Percentiles rank a stretch among this genome's conserved stretches.
phyloP scores from a whole-genome alignment of 2,888 invertebrate genomes.

The Metacarcinus magister region DNA sequence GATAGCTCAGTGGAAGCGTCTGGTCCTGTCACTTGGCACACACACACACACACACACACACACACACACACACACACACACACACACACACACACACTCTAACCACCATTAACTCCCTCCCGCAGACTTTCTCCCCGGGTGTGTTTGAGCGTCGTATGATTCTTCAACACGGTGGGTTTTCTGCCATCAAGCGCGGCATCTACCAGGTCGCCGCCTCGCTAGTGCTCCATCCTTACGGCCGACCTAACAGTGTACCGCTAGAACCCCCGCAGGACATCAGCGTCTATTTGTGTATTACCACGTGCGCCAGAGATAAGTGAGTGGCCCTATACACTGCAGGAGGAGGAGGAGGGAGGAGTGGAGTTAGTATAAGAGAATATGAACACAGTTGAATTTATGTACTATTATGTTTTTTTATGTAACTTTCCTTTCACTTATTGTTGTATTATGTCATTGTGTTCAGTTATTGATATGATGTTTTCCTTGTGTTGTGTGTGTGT shows the following conservation, averaged over 20 bases:
- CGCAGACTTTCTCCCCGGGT: slow-evolving; percentile 79
- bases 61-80: not conserved
- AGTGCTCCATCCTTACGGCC: slow-evolving; percentile 67
- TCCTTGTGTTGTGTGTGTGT: not conserved
- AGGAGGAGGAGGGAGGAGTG: not conserved
- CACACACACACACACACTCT: not conserved
- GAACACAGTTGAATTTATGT: not conserved
- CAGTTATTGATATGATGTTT: not conserved
- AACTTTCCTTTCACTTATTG: not conserved
- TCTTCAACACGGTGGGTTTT: slow-evolving; percentile 76
- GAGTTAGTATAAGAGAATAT: not conserved
- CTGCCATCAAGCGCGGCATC: slow-evolving; percentile 76
- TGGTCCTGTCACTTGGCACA: not conserved
- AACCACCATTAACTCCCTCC: not conserved
- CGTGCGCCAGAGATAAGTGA: slow-evolving; percentile 76
- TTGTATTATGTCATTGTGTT: not conserved
- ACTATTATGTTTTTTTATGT: not conserved
- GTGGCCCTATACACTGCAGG: not conserved
- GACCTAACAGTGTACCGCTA: slow-evolving; percentile 45
- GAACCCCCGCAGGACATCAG: slow-evolving; percentile 62
- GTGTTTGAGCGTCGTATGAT: slow-evolving; percentile 78
- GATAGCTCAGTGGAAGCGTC: no score
- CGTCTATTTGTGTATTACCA: slow-evolving; percentile 76
- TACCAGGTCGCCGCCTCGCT: slow-evolving; percentile 80
- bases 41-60: no score